Evolutionary conservation across 1,140 invertebrate species (phyloP).

Genomic region (Plutomurus gul): DNA sequence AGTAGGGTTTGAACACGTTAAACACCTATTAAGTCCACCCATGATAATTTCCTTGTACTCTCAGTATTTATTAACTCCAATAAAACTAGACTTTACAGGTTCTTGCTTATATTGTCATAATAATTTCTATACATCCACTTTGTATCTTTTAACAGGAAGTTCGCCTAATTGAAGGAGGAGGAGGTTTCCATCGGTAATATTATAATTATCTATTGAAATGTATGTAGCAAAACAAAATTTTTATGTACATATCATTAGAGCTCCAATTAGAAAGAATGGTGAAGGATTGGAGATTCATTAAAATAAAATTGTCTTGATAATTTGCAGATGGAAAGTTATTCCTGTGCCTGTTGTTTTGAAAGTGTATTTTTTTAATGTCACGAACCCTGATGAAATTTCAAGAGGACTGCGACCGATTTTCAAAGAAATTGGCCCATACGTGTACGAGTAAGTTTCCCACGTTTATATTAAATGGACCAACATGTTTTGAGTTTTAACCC

Average conservation of each 20-base stretch:
- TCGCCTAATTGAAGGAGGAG: slow-evolving; percentile 16
- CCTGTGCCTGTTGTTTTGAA: slow-evolving; percentile 54
- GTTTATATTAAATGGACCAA: neutral
- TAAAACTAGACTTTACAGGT: too few species aligned
- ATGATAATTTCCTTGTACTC: too few species aligned
- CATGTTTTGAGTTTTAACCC: too few species aligned
- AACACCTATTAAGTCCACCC: too few species aligned
- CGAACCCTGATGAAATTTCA: slow-evolving; percentile 58
- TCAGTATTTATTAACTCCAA: too few species aligned
- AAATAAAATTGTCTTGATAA: too few species aligned
- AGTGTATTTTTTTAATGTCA: slow-evolving; percentile 61
- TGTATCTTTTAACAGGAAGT: slow-evolving; percentile 25
- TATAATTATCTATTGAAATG: too few species aligned
- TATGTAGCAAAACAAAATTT: neutral
- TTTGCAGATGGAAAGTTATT: slow-evolving; percentile 45
- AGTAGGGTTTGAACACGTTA: too few species aligned
- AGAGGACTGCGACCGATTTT: slow-evolving; percentile 57
- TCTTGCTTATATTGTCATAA: too few species aligned
- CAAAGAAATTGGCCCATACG: slow-evolving; percentile 59
- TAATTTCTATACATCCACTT: too few species aligned
- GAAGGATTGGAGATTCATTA: too few species aligned
- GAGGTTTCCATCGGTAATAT: slow-evolving; percentile 9
- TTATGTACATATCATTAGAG: neutral
- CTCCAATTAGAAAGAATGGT: neutral
- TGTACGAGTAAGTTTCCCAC: slow-evolving; percentile 30